A percentile compares a stretch with the other conserved stretches of the same genome.
Evolutionary conservation across 2,797 vertebrate species (phyloP).

Genomic region (Oophaga sylvatica): DNA sequence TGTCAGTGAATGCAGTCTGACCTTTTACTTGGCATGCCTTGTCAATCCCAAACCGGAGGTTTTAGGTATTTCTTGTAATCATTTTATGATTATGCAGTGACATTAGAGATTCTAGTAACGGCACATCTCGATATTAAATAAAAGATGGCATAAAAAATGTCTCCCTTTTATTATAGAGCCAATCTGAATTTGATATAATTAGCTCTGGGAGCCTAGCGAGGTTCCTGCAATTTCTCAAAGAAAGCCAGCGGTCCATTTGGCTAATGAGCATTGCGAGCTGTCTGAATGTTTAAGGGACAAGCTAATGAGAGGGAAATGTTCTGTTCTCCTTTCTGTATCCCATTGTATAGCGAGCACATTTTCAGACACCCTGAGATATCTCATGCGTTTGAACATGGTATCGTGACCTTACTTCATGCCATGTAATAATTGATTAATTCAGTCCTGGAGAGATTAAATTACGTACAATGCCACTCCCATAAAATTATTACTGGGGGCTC

Average conservation of each 20-base stretch:
- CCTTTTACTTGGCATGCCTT: slow-evolving; percentile 51
- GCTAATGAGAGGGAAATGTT: slow-evolving; percentile 57
- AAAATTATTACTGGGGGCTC: neutral
- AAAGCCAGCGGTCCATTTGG: slow-evolving; percentile 60
- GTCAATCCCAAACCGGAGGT: slow-evolving; percentile 45
- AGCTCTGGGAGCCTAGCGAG: slow-evolving; percentile 56
- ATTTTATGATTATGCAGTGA: slow-evolving; percentile 56
- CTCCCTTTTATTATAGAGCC: slow-evolving; percentile 56
- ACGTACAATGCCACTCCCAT: slow-evolving; percentile 40
- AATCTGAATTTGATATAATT: slow-evolving; percentile 59
- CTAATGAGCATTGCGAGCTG: slow-evolving; percentile 59
- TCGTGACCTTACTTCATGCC: slow-evolving; percentile 43
- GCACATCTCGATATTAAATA: slow-evolving; percentile 59
- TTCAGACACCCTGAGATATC: slow-evolving; percentile 42
- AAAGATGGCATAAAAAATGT: slow-evolving; percentile 58
- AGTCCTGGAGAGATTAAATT: slow-evolving; percentile 44
- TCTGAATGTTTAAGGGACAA: slow-evolving; percentile 55
- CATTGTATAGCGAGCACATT: slow-evolving; percentile 44
- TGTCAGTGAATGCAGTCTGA: slow-evolving; percentile 45
- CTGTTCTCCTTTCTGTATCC: slow-evolving; percentile 41
- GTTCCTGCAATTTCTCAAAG: slow-evolving; percentile 55
- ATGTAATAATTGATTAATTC: slow-evolving; percentile 52
- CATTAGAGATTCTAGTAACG: slow-evolving; percentile 57
- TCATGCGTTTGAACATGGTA: slow-evolving; percentile 49
- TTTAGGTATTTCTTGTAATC: slow-evolving; percentile 56